Percentiles rank a stretch among this genome's conserved stretches.
phyloP scores from a whole-genome alignment of 2,113 vertebrate genomes.

The Ranitomeya variabilis region DNA sequence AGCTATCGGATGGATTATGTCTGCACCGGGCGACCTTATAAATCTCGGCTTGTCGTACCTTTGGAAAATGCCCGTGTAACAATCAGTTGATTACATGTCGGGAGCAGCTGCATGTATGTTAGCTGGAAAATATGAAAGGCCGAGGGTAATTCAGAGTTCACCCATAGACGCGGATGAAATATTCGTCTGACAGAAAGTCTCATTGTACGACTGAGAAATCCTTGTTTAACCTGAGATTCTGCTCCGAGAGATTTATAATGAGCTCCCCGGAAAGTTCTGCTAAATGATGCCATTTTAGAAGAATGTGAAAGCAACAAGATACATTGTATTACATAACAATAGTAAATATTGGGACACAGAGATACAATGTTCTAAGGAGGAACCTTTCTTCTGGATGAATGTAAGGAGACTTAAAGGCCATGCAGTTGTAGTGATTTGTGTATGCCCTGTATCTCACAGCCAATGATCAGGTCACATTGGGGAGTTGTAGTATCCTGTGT shows the following conservation, averaged over 20 bases:
- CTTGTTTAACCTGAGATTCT: constrained; percentile 35
- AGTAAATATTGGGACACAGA: not conserved
- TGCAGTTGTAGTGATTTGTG: not conserved
- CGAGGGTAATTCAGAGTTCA: constrained; percentile 78
- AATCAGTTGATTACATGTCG: constrained; percentile 99
- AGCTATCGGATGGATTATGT: constrained; percentile 95
- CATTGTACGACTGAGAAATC: constrained; percentile 64
- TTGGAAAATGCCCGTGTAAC: constrained; percentile 98
- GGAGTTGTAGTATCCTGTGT: too few relatives aligned
- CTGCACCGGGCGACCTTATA: constrained; percentile 91
- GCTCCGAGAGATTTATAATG: constrained; percentile 18
- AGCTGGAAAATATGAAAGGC: constrained; percentile 78
- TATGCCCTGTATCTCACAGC: not conserved
- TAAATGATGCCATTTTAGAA: constrained; percentile 2
- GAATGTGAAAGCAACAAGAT: not conserved
- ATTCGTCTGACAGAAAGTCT: constrained; percentile 64
- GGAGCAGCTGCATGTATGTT: constrained; percentile 78
- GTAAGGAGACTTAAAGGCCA: too few relatives aligned
- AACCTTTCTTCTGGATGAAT: too few relatives aligned
- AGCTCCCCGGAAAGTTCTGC: constrained; percentile 14
- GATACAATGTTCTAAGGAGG: not conserved
- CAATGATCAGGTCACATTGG: not conserved
- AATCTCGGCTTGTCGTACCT: constrained; percentile 91
- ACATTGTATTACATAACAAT: not conserved
- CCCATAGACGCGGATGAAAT: constrained; percentile 70